phyloP scores from a whole-genome alignment of 2,113 vertebrate species.

The Chaetodon trifascialis region DNA sequence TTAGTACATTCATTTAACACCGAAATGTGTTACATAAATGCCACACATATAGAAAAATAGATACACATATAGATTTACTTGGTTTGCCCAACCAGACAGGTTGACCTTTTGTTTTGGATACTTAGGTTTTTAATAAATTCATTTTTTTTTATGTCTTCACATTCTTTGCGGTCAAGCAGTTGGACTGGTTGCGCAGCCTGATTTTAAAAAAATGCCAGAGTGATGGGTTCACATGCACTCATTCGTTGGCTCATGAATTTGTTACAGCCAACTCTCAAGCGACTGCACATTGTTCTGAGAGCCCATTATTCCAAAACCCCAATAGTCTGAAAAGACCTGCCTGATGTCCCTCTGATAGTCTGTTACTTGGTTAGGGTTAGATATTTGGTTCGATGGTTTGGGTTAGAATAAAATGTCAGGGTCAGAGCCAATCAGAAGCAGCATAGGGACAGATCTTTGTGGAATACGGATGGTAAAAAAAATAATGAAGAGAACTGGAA shows the following conservation, averaged over 20 bases:
- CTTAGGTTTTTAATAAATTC: not conserved
- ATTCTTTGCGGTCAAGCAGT: not conserved
- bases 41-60: not conserved
- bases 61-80: not conserved
- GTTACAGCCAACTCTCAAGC: not conserved
- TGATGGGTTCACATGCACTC: not conserved
- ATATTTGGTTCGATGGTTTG: too few species aligned
- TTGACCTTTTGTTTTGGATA: not conserved
- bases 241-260: not conserved
- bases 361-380: too few species aligned
- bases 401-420: too few species aligned
- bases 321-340: too few species aligned
- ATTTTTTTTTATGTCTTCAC: slow-evolving; percentile 3
- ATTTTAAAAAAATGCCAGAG: not conserved
- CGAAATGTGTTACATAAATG: slow-evolving; percentile 8
- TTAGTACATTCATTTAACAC: not conserved
- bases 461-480: too few species aligned
- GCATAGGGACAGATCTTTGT: too few species aligned
- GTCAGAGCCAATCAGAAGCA: too few species aligned
- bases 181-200: not conserved
- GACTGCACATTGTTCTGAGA: too few species aligned
- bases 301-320: too few species aligned
- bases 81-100: not conserved
- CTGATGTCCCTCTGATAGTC: too few species aligned
- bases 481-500: too few species aligned